Evolutionary conservation across 1,140 invertebrate genomes (phyloP).

Genomic region (Drosophila murphyi): DNA sequence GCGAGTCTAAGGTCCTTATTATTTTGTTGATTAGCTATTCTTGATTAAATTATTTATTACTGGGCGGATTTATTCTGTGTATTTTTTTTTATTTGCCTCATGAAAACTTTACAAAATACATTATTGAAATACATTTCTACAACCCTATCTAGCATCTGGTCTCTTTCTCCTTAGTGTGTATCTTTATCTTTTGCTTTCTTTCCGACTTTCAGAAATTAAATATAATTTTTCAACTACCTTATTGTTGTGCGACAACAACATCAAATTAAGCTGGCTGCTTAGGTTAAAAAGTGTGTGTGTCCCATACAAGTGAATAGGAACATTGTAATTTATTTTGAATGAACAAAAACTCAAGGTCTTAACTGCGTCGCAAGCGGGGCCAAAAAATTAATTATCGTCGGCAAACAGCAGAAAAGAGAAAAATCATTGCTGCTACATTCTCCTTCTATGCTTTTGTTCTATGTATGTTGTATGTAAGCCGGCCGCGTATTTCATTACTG

Average conservation of each 20-base stretch:
- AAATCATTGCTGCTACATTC: slow-evolving; percentile 49
- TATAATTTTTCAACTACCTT: slow-evolving; percentile 10
- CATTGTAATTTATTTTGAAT: slow-evolving; percentile 76
- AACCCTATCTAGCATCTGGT: too few species aligned
- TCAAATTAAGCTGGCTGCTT: slow-evolving; percentile 10
- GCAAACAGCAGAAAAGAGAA: slow-evolving; percentile 53
- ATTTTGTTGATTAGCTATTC: too few species aligned
- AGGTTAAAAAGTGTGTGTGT: background rate
- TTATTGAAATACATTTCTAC: too few species aligned
- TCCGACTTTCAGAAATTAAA: background rate
- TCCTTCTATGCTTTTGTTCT: background rate
- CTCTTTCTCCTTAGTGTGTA: too few species aligned
- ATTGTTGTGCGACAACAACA: background rate
- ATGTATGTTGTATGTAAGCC: slow-evolving; percentile 40
- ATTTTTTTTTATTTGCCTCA: too few species aligned
- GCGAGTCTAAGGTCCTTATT: too few species aligned
- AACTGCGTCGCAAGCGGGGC: slow-evolving; percentile 47
- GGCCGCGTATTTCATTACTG: slow-evolving; percentile 72
- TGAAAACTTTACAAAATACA: too few species aligned
- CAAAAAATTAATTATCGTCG: slow-evolving; percentile 77
- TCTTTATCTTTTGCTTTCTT: too few species aligned
- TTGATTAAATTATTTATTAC: too few species aligned
- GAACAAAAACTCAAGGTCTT: slow-evolving; percentile 65
- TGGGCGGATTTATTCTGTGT: too few species aligned
- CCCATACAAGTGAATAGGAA: slow-evolving; percentile 32